Evolutionary conservation across 30 jellyfish, hydroid and myxozoan species (phyloP).

Genomic region (Sanderia malayensis): DNA sequence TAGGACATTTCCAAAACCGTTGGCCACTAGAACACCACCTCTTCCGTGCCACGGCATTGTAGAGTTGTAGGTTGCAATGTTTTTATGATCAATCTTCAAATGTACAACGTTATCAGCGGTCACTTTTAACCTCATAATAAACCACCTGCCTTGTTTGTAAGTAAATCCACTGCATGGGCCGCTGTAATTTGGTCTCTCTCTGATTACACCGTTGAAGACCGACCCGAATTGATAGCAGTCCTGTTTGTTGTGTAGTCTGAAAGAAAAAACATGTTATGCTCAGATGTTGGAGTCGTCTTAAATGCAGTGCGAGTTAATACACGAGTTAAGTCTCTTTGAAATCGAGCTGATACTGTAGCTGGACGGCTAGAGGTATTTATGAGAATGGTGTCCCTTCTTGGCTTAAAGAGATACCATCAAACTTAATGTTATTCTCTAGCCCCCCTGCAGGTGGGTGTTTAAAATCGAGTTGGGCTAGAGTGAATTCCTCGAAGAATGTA

Average conservation of each 20-base stretch:
- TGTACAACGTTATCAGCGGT: conserved; percentile 30
- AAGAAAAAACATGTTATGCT: too few relatives aligned
- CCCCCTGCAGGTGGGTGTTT: too few relatives aligned
- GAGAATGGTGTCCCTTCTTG: too few relatives aligned
- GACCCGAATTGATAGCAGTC: conserved; percentile 70
- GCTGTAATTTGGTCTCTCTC: conserved; percentile 16
- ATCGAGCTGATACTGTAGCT: too few relatives aligned
- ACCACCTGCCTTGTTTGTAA: conserved; percentile 49
- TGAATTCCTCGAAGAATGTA: too few relatives aligned
- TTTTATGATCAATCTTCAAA: conserved; percentile 25
- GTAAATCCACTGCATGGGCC: conserved; percentile 45
- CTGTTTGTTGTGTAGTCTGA: conserved; percentile 39
- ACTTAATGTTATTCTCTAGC: too few relatives aligned
- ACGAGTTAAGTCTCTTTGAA: too few relatives aligned
- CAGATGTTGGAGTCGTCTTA: too few relatives aligned
- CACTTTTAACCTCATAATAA: conserved; percentile 44
- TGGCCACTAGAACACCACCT: conserved; percentile 80
- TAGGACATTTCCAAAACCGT: conserved; percentile 59
- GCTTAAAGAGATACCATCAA: too few relatives aligned
- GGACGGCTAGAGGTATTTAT: too few relatives aligned
- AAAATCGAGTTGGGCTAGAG: too few relatives aligned
- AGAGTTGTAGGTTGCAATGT: conserved; percentile 33
- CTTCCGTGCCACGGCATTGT: conserved; percentile 56
- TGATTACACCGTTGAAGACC: conserved; percentile 56
- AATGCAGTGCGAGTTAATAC: too few relatives aligned